These are phyloP conservation scores for Acronicta aceris DNA, from an alignment of 2,888 invertebrate species.

Conservation along the genomic window DNA sequence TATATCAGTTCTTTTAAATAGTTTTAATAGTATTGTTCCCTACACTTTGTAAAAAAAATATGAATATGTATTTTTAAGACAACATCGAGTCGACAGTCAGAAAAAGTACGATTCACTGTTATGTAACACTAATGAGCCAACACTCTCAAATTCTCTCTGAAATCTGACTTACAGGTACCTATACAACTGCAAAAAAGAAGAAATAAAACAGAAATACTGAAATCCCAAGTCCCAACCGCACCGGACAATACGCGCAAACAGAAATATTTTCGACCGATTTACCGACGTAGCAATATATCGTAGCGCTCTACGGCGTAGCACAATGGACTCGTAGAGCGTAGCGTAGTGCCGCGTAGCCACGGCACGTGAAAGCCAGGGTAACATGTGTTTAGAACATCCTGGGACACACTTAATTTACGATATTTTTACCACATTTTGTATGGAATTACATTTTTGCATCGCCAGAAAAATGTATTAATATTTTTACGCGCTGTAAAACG, in stretches of 20 bases:
- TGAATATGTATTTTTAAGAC: too few species aligned
- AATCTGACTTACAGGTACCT: background rate
- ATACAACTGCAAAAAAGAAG: conserved; percentile 16
- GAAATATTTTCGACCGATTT: conserved; percentile 65
- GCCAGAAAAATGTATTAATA: conserved; percentile 28
- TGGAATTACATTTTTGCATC: conserved; percentile 23
- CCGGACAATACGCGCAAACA: conserved; percentile 57
- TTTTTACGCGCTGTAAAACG: conserved; percentile 13
- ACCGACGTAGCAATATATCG: conserved; percentile 64
- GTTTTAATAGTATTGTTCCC: too few species aligned
- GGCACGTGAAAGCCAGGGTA: conserved; percentile 58
- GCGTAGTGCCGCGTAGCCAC: conserved; percentile 58
- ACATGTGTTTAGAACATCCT: conserved; percentile 50
- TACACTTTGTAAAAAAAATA: too few species aligned
- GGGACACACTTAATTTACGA: conserved; percentile 53
- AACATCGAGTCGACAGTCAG: too few species aligned
- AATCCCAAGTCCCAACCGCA: conserved; percentile 46
- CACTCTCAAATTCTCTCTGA: too few species aligned
- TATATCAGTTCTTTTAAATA: too few species aligned
- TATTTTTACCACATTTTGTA: conserved; percentile 42
- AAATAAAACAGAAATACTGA: conserved; percentile 34
- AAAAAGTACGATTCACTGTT: too few species aligned
- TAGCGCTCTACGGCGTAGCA: conserved; percentile 69
- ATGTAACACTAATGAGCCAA: too few species aligned
- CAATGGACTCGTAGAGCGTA: conserved; percentile 66